A percentile compares a stretch with the other conserved stretches of the same genome.
phyloP scores from a whole-genome alignment of 2,888 invertebrate genomes.

The Buathra laborator region DNA sequence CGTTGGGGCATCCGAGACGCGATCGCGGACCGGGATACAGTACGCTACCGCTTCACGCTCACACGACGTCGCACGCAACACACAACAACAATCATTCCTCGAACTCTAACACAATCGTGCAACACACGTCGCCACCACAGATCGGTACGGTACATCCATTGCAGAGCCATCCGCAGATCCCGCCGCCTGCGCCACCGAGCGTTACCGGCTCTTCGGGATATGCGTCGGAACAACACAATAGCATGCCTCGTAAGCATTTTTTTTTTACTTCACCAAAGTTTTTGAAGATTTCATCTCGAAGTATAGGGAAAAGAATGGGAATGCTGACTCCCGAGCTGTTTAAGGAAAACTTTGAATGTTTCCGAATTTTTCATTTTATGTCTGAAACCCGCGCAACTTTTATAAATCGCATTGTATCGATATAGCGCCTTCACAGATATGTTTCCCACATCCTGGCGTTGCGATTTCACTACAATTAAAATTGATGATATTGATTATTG shows the following conservation, averaged over 20 bases:
- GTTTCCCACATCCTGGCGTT: no score
- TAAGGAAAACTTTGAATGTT: neutral
- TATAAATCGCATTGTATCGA: no score
- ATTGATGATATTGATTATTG: no score
- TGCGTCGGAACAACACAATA: slow-evolving; percentile 87
- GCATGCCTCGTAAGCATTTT: slow-evolving; percentile 93
- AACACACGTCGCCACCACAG: slow-evolving; percentile 87
- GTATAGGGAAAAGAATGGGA: neutral
- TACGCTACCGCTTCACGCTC: slow-evolving; percentile 90
- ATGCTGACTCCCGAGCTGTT: neutral
- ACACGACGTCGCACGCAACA: slow-evolving; percentile 78
- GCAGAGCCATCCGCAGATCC: slow-evolving; percentile 88
- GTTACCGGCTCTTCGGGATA: slow-evolving; percentile 84
- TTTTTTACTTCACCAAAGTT: neutral
- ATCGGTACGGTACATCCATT: slow-evolving; percentile 96
- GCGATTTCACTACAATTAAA: no score
- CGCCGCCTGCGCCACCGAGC: slow-evolving; percentile 89
- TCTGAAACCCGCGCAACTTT: no score
- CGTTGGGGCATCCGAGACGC: slow-evolving; percentile 91
- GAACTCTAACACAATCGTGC: slow-evolving; percentile 82
- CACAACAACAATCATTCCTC: slow-evolving; percentile 79
- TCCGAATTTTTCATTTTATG: slow-evolving; percentile 63
- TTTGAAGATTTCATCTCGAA: neutral
- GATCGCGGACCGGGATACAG: slow-evolving; percentile 94
- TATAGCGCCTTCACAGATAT: no score